phyloP scores from a whole-genome alignment of 2,113 vertebrate genomes.

The Lasiurus borealis region DNA sequence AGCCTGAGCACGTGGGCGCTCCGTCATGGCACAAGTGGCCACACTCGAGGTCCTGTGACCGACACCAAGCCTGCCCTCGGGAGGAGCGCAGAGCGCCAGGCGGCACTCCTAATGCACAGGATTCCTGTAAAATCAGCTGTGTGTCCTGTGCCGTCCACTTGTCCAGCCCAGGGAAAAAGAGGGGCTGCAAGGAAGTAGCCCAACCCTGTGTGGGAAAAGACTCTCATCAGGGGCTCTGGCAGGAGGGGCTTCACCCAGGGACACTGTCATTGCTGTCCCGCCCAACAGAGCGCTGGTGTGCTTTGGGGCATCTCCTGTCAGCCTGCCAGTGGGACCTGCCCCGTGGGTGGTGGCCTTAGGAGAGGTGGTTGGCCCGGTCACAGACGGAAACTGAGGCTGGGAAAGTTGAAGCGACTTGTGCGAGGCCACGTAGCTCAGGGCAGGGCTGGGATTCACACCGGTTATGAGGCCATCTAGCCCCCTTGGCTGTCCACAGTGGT shows the following conservation, averaged over 20 bases:
- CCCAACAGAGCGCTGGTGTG: background rate
- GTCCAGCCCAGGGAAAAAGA: background rate
- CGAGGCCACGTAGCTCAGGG: background rate
- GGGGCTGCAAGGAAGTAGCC: background rate
- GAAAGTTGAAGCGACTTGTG: background rate
- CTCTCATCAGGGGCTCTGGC: background rate
- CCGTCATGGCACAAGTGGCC: background rate
- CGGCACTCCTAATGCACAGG: background rate
- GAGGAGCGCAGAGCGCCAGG: background rate
- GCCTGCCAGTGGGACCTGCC: background rate
- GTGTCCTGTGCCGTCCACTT: no score
- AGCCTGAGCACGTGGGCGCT: background rate
- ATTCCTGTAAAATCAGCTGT: background rate
- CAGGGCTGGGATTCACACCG: background rate
- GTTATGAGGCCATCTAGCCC: background rate
- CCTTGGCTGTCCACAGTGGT: background rate
- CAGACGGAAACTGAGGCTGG: background rate
- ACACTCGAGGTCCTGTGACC: background rate
- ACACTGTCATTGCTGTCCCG: accelerated
- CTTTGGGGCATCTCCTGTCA: background rate
- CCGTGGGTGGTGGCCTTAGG: background rate
- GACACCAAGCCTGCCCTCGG: background rate
- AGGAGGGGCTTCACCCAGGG: background rate
- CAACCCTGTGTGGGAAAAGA: background rate
- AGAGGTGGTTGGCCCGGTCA: background rate